Evolutionary conservation across 1,140 invertebrate species (phyloP), one percentile per base, ranked within the genome.

Genomic region (Halesus radiatus): DNA sequence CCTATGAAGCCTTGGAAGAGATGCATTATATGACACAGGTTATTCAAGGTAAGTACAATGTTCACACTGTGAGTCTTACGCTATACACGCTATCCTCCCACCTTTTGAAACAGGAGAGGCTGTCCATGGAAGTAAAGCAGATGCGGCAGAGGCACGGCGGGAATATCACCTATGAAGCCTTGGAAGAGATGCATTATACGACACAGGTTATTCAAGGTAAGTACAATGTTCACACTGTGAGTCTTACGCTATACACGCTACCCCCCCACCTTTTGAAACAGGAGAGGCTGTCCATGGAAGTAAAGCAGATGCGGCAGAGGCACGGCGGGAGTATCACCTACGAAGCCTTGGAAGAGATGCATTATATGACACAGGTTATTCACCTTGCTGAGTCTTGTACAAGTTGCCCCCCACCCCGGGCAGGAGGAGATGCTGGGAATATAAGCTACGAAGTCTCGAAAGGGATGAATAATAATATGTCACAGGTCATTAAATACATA

Each of bases 1-100:
- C 85, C 20, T 90, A 90, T 54, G 90, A 89, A 0, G 83, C 83
- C 0, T 60, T 92, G 3, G 85, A 85, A 3, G 84, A 90, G 0
- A 87, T 92, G 85, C 79, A 62, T 0, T 92, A 92, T 79, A 62
- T 91, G 75, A 90, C 91, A 20, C 89, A 86, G 76, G 85, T 89
- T 10, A 85, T 91, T 13, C 80, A 85, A 81, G 88, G 87, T 88
- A 85, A 54, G 6, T 18, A 56, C 26, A 29, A 29, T 29, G 26
- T 29, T n/a, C n/a, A n/a, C n/a, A n/a, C n/a, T n/a, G n/a, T n/a
- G n/a, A n/a, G n/a, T n/a, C n/a, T n/a, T n/a, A n/a, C n/a, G n/a
- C n/a, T n/a, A n/a, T n/a, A n/a, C n/a, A n/a, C n/a, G n/a, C n/a
- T n/a, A n/a, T n/a, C n/a, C n/a, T n/a, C n/a, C n/a, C n/a, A n/a